Conservation (phyloP, 2,888 invertebrate genomes). For the Cyclophora albipunctata region DNA sequence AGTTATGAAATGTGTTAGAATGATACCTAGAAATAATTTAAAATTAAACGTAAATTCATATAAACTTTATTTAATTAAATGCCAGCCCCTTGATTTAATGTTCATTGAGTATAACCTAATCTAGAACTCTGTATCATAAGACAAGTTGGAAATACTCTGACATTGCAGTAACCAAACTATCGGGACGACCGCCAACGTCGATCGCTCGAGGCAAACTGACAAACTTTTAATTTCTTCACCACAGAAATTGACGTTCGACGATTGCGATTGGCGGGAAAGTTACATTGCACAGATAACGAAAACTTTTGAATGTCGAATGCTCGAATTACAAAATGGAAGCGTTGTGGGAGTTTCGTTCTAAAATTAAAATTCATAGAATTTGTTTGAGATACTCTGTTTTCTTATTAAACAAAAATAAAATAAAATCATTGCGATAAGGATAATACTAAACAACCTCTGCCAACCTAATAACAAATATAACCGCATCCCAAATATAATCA, state of each 20-base stretch:
- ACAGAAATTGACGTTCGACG: conserved; percentile 62
- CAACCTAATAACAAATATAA: not conserved
- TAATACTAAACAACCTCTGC: no score
- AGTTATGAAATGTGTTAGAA: no score
- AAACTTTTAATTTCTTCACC: conserved; percentile 69
- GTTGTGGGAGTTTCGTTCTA: conserved; percentile 22
- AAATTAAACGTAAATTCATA: no score
- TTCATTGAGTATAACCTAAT: not conserved
- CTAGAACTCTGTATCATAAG: conserved; percentile 7
- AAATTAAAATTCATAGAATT: conserved; percentile 22
- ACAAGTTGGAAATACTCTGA: conserved; percentile 19
- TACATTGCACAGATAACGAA: conserved; percentile 62
- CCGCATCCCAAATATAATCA: not conserved
- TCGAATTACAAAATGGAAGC: conserved; percentile 43
- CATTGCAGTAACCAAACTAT: conserved; percentile 39
- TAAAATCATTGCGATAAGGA: not conserved
- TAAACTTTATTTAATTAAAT: no score
- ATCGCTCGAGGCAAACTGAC: conserved; percentile 58
- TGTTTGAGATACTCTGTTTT: conserved; percentile 9
- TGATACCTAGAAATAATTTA: no score
- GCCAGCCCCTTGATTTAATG: no score
- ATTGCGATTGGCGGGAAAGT: conserved; percentile 68
- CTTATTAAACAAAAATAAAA: conserved; percentile 8
- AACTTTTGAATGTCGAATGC: conserved; percentile 44
- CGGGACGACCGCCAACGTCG: conserved; percentile 47